Base-by-base conservation (phyloP, 37 sponge, comb jelly and placozoan species). In the Dysidea cf. avara region DNA sequence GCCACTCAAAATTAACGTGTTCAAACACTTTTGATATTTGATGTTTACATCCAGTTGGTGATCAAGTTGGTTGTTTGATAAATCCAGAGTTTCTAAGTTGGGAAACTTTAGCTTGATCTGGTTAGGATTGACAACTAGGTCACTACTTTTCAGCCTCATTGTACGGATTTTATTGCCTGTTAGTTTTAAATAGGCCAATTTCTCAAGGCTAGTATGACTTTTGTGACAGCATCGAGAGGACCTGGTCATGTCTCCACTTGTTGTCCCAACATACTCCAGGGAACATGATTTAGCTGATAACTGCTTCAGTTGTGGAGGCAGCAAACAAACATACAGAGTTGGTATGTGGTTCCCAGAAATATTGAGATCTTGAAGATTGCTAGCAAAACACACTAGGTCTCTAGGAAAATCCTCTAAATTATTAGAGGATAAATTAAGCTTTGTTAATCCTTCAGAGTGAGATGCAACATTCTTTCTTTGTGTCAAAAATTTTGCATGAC, bases 281-380 rank as follows among this genome's bases (percentile, higher is more conserved):
- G 12, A 21, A 47, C 83, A 83, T 18, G 39, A 35, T 25, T 33
- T 61, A 26, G 76, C 79, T 2, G 46, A 37, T 12, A 88, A 53
- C 65, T 82, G 78, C 62, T 66, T 70, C 63, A 88, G 38, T 2
- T 53, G 48, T 46, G 47, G 68, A 2, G 87, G 87, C 0, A 86
- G 25, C 39, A 76, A 82, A 3, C 36, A 43, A 36, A 86, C 28
- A 21, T 88, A 83, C 0, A 82, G 60, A 13, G 20, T 25, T 55
- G 54, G n/a, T 24, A 81, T 32, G 12, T 21, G n/a, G 61, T 85
- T 85, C 60, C 66, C 17, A 1, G 81, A 77, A 0, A 92, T 35
- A 54, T 84, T 63, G n/a, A 92, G 63, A 48, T 92, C 88, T 16
- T 24, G 9, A 5, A 92, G 69, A 47, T 80, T 83, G 18, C 83